A percentile compares a stretch with the other conserved stretches of the same genome.
These are phyloP conservation scores for Hipposideros armiger DNA, from an alignment of 2,113 vertebrate genomes.

Conservation along the genomic window DNA sequence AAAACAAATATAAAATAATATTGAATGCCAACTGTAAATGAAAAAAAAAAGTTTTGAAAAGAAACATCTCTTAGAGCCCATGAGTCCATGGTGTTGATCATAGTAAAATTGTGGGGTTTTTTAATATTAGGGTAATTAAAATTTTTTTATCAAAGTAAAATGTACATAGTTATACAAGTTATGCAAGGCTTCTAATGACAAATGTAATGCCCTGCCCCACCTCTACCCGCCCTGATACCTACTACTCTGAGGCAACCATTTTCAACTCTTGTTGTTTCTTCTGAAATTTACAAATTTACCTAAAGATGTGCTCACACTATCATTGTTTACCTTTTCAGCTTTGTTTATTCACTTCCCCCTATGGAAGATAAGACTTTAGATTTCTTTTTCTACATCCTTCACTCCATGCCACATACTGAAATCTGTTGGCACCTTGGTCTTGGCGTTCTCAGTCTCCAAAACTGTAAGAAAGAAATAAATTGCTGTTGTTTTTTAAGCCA, in stretches of 20 bases:
- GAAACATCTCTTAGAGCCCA: background rate
- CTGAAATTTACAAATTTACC: conserved; percentile 47
- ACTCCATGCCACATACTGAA: fast-evolving
- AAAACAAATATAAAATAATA: too few species aligned
- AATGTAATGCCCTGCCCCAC: background rate
- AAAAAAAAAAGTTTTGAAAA: too few species aligned
- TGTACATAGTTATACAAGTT: background rate
- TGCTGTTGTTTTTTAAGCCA: background rate
- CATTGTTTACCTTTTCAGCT: background rate
- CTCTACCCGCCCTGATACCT: background rate
- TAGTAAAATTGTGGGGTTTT: background rate
- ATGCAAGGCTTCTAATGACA: background rate
- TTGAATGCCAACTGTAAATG: too few species aligned
- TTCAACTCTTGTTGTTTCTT: background rate
- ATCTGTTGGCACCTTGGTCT: background rate
- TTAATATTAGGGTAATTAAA: background rate
- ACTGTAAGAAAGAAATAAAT: background rate
- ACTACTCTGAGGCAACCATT: background rate
- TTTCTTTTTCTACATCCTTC: background rate
- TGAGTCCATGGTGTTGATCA: background rate
- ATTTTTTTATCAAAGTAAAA: background rate
- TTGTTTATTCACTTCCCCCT: background rate
- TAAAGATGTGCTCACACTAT: background rate
- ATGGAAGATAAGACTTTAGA: background rate
- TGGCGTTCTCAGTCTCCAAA: background rate